These are phyloP conservation scores for Drosophila neotestacea DNA, from an alignment of 2,888 invertebrate genomes.

Conservation along the genomic window DNA sequence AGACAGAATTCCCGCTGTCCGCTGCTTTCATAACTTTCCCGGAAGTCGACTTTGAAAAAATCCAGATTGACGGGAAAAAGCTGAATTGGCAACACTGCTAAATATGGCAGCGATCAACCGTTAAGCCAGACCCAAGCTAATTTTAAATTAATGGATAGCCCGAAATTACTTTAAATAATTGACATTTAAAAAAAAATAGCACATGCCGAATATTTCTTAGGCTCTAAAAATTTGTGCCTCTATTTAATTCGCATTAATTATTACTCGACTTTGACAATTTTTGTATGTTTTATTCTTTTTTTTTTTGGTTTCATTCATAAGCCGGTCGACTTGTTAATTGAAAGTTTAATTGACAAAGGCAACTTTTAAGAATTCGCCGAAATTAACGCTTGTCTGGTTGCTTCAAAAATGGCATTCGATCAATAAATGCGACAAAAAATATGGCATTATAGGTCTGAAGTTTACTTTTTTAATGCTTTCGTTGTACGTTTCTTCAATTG, in stretches of 20 bases:
- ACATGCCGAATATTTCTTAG: neutral
- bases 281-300: neutral
- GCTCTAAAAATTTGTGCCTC: neutral
- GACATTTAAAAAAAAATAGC: neutral
- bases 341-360: constrained; percentile 64
- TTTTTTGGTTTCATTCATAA: constrained; percentile 53
- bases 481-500: constrained; percentile 65
- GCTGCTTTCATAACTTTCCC: no score
- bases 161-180: neutral
- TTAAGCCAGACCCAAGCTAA: constrained; percentile 10
- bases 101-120: constrained; percentile 20
- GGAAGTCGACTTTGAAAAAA: no score
- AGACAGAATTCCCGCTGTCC: no score
- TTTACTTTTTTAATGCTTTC: constrained; percentile 34
- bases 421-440: constrained; percentile 35
- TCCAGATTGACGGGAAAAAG: no score
- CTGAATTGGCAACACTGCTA: neutral
- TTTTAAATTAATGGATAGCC: constrained; percentile 5
- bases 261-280: constrained; percentile 34
- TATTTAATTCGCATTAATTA: constrained; percentile 49
- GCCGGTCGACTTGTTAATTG: constrained; percentile 47
- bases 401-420: constrained; percentile 32
- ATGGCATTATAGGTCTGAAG: constrained; percentile 27
- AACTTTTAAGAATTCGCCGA: constrained; percentile 48
- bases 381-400: constrained; percentile 11